Conservation (phyloP, 1,140 invertebrate genomes). For the Zaprionus davidi region DNA sequence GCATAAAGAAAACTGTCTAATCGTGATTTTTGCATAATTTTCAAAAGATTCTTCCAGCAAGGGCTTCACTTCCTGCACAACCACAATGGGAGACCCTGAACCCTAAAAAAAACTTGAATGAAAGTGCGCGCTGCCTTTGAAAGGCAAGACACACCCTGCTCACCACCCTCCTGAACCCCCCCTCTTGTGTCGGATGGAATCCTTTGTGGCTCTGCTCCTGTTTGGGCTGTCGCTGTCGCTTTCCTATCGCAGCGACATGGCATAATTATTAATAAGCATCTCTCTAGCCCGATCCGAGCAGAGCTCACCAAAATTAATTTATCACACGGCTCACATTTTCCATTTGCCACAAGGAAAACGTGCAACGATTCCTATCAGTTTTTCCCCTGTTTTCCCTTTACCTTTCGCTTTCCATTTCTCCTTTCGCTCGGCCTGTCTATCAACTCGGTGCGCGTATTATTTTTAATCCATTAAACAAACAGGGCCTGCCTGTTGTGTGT, state of each 20-base stretch:
- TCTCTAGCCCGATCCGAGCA: conserved; percentile 40
- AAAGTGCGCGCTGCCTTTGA: conserved; percentile 50
- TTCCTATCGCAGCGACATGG: conserved; percentile 48
- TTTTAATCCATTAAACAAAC: conserved; percentile 82
- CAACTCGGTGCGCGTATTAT: conserved; percentile 61
- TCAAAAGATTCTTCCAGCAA: conserved; percentile 50
- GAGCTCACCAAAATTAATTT: conserved; percentile 78
- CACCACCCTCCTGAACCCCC: background rate
- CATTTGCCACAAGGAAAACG: conserved; percentile 64
- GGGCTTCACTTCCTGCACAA: conserved; percentile 25
- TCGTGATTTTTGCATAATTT: conserved; percentile 81
- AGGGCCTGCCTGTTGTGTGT: conserved; percentile 40
- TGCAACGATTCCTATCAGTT: conserved; percentile 72
- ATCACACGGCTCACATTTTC: conserved; percentile 75
- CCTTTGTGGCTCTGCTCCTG: conserved; percentile 49
- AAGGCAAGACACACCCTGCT: conserved; percentile 1
- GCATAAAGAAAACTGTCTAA: conserved; percentile 63
- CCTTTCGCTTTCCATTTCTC: conserved; percentile 13
- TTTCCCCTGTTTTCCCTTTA: conserved; percentile 14
- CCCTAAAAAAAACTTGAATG: conserved; percentile 48
- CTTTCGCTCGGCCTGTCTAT: conserved; percentile 5
- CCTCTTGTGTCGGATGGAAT: conserved; percentile 4
- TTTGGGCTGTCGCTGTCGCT: conserved; percentile 7
- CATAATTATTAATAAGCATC: conserved; percentile 66
- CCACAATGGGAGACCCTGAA: conserved; percentile 57